phyloP scores from a whole-genome alignment of 1,140 invertebrate species.

The Atta colombica region DNA sequence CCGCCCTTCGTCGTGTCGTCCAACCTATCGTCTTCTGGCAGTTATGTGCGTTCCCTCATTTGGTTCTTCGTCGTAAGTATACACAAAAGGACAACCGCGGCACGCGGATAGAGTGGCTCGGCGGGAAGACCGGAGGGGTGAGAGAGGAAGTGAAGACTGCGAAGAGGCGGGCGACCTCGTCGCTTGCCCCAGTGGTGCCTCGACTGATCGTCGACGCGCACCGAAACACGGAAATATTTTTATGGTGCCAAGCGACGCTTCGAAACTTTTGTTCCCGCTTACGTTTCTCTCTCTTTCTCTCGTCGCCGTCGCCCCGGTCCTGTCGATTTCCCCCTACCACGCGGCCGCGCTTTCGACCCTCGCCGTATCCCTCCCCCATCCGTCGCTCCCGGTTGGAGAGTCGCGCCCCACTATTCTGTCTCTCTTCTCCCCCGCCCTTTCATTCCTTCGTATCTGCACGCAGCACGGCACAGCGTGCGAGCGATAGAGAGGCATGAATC shows the following conservation, averaged over 20 bases:
- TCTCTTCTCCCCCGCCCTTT: background rate
- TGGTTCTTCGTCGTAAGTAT: constrained; percentile 1
- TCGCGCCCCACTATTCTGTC: constrained; percentile 23
- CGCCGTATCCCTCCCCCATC: background rate
- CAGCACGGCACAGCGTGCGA: background rate
- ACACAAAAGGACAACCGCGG: constrained; percentile 37
- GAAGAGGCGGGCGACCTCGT: background rate
- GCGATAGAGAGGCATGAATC: constrained; percentile 43
- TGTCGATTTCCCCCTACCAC: constrained; percentile 2
- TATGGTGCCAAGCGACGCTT: constrained; percentile 35
- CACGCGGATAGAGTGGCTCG: background rate
- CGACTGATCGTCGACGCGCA: constrained; percentile 21
- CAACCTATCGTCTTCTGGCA: constrained; percentile 42
- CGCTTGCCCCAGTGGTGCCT: background rate
- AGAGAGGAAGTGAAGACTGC: background rate
- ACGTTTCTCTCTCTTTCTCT: background rate
- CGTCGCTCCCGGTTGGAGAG: background rate
- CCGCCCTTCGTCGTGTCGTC: constrained; percentile 25
- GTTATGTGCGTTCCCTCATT: constrained; percentile 29
- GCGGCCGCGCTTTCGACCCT: constrained; percentile 8
- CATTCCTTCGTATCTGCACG: constrained; percentile 26
- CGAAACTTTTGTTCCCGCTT: constrained; percentile 53
- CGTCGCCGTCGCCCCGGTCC: background rate
- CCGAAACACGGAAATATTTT: constrained; percentile 64
- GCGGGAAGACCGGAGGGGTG: background rate